Evolutionary conservation across 2,888 invertebrate species (phyloP).

Genomic region (Lasius fuliginosus): DNA sequence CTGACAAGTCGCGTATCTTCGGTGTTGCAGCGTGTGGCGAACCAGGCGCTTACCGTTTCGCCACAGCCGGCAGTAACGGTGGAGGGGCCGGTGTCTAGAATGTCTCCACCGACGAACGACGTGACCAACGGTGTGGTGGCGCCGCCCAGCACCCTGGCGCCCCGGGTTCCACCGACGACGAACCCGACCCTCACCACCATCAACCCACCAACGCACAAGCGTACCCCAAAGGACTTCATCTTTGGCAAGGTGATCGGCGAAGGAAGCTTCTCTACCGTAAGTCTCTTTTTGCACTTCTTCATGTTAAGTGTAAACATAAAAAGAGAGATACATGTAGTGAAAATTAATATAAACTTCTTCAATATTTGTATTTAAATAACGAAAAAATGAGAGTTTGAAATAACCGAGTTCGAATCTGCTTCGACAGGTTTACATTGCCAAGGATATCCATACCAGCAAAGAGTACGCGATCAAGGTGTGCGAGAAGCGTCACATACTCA

Average conservation of each 20-base stretch:
- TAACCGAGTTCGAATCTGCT: neutral
- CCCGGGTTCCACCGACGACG: slow-evolving; percentile 86
- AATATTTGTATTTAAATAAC: neutral
- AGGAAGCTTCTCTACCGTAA: slow-evolving; percentile 97
- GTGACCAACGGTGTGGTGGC: slow-evolving; percentile 87
- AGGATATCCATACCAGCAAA: slow-evolving; percentile 95
- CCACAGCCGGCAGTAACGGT: slow-evolving; percentile 85
- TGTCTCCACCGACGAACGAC: slow-evolving; percentile 88
- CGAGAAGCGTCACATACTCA: slow-evolving; percentile 96
- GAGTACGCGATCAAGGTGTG: slow-evolving; percentile 99
- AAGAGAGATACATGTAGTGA: neutral
- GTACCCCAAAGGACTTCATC: slow-evolving; percentile 95
- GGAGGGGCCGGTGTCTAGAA: slow-evolving; percentile 85
- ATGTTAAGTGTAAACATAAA: neutral
- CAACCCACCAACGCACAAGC: slow-evolving; percentile 88
- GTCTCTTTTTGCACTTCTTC: slow-evolving; percentile 69
- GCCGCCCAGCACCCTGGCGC: slow-evolving; percentile 87
- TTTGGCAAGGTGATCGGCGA: slow-evolving; percentile 99
- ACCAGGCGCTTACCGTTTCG: slow-evolving; percentile 85
- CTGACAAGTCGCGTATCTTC: slow-evolving; percentile 33
- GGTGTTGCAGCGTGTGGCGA: slow-evolving; percentile 85
- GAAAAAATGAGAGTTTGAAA: neutral
- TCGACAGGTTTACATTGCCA: slow-evolving; percentile 93
- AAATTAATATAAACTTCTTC: neutral
- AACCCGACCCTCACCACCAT: slow-evolving; percentile 85